Evolutionary conservation across 2,888 invertebrate genomes (phyloP).

Genomic region (Mythimna vitellina): DNA sequence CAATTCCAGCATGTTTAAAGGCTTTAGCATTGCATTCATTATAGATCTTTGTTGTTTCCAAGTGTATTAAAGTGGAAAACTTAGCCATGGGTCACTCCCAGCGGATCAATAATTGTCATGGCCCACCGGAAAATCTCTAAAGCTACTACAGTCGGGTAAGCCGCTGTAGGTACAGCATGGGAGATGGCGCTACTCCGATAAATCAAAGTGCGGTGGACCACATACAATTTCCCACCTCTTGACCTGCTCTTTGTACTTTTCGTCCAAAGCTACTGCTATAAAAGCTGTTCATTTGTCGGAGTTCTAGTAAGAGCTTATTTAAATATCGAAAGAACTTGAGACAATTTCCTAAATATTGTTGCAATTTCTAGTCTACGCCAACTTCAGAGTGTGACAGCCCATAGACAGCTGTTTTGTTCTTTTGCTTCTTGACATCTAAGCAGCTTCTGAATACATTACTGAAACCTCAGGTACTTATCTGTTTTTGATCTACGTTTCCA

Average conservation of each 20-base stretch:
- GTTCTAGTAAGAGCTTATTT: background rate
- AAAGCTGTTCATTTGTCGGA: background rate
- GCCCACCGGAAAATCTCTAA: background rate
- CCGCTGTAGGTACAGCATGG: background rate
- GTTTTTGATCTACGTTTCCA: background rate
- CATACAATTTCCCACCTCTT: background rate
- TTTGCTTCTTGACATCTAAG: background rate
- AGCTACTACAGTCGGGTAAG: background rate
- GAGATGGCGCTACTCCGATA: background rate
- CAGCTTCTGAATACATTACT: conserved; percentile 1
- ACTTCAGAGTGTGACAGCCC: background rate
- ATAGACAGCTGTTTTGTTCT: background rate
- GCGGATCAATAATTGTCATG: background rate
- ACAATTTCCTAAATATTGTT: background rate
- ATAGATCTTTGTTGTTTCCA: background rate
- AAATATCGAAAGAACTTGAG: too few relatives aligned
- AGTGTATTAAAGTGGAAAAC: background rate
- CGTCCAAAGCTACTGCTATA: background rate
- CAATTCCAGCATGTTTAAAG: background rate
- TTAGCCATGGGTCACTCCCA: background rate
- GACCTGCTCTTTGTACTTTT: background rate
- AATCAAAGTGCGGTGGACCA: background rate
- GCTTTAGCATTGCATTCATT: too few relatives aligned
- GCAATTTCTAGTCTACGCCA: background rate
- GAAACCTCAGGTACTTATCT: background rate